These are phyloP conservation scores for Chionodraco myersi DNA, from an alignment of 2,113 vertebrate species.

Conservation along the genomic window DNA sequence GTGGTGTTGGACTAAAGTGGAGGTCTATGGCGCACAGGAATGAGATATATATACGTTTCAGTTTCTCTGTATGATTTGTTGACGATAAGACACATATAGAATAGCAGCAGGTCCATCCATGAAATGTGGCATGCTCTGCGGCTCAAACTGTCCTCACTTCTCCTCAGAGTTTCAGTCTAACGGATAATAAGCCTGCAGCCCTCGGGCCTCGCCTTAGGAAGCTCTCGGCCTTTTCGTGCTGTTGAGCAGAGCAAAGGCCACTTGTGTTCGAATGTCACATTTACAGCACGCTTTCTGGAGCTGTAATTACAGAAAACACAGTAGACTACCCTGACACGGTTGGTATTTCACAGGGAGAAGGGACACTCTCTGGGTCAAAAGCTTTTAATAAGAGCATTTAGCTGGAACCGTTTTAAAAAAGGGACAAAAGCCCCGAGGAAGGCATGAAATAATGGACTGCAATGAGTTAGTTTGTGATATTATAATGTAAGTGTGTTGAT, in stretches of 20 bases:
- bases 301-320: conserved; percentile 48
- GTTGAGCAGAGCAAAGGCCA: conserved; percentile 40
- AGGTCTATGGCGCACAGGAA: neutral
- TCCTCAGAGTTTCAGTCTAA: conserved; percentile 4
- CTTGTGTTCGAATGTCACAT: conserved; percentile 35
- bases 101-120: neutral
- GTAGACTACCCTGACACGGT: neutral
- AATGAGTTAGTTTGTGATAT: neutral
- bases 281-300: conserved; percentile 30
- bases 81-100: neutral
- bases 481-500: conserved; percentile 4
- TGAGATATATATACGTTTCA: neutral
- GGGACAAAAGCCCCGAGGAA: conserved; percentile 16
- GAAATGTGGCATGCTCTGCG: neutral
- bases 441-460: conserved; percentile 31
- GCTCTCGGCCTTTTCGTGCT: conserved; percentile 52
- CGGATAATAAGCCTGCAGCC: conserved; percentile 38
- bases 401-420: too few species aligned
- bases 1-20: neutral
- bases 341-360: conserved; percentile 56
- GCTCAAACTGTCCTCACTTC: neutral
- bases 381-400: neutral
- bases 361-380: conserved; percentile 62
- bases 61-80: neutral
- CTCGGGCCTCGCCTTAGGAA: conserved; percentile 36